These are phyloP conservation scores for Choreutis nemorana DNA, from an alignment of 2,888 invertebrate species.

Conservation along the genomic window DNA sequence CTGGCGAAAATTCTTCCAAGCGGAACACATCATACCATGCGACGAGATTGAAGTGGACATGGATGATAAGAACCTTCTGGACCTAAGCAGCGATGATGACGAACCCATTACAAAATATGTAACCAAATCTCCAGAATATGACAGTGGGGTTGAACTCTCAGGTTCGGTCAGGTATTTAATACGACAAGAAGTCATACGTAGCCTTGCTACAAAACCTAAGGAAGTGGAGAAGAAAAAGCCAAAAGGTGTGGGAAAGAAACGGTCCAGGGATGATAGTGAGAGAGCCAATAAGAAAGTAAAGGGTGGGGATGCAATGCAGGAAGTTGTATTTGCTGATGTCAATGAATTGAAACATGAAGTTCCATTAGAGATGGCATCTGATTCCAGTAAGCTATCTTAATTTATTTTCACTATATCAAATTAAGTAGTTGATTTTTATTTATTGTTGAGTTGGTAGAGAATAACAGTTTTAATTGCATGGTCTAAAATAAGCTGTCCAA, in stretches of 20 bases:
- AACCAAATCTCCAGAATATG: constrained; percentile 29
- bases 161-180: constrained; percentile 36
- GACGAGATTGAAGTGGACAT: no score
- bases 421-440: no score
- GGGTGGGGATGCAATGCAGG: constrained; percentile 15
- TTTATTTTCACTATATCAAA: no score
- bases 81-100: constrained; percentile 33
- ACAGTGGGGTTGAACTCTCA: constrained; percentile 30
- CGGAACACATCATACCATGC: constrained; percentile 18
- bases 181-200: constrained; percentile 24
- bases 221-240: constrained; percentile 8
- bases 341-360: constrained; percentile 24
- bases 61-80: constrained; percentile 9
- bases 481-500: no score
- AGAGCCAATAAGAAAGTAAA: constrained; percentile 9
- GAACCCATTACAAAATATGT: constrained; percentile 47
- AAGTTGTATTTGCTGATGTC: constrained; percentile 43
- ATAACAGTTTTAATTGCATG: no score
- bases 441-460: no score
- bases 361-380: constrained; percentile 22
- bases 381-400: no score
- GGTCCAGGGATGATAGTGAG: constrained; percentile 5
- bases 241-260: constrained; percentile 13
- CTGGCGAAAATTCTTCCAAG: constrained; percentile 27
- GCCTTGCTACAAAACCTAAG: constrained; percentile 7